A percentile compares a stretch with the other conserved stretches of the same genome.
These are phyloP conservation scores for cat (Felis catus) DNA, from an alignment of 2,113 vertebrate genomes.

Conservation along the genomic window F.catus_Fca126_mat1.0 CM031417.1:58438501-58439000, in stretches of 20 bases:
- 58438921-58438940: neutral
- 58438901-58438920: neutral
- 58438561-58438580: neutral
- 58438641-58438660: constrained; percentile 92
- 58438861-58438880: neutral
- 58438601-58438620: constrained; percentile 90
- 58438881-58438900: neutral
- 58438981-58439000: neutral
- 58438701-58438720: constrained; percentile 81
- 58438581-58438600: constrained; percentile 84
- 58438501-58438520: neutral
- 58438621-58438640: constrained; percentile 89
- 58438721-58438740: constrained; percentile 87
- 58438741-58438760: neutral
- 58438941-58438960: neutral
- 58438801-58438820: neutral
- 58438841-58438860: neutral
- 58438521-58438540: neutral
- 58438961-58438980: neutral
- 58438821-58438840: neutral
- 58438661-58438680: constrained; percentile 91
- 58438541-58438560: neutral
- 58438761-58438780: neutral
- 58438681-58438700: constrained; percentile 88
- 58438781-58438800: neutral